These are phyloP conservation scores for Seriola quinqueradiata DNA, from an alignment of 2,113 vertebrate genomes.

Conservation along the genomic window DNA sequence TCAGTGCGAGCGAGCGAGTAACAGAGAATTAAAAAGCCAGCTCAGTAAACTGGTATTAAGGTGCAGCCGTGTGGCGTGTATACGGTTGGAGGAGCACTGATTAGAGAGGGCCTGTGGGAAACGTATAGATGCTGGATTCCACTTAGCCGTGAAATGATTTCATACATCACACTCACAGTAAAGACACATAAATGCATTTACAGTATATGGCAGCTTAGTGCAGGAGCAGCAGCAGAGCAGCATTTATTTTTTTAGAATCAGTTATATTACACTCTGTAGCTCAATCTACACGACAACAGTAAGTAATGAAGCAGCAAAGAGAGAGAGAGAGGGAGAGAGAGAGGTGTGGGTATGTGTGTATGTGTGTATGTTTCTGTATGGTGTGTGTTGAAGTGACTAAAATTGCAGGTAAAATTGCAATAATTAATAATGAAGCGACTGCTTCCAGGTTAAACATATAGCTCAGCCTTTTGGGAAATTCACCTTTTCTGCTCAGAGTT, in stretches of 20 bases:
- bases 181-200: constrained; percentile 60
- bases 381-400: too few relatives aligned
- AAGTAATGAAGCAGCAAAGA: constrained; percentile 10
- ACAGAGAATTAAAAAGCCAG: constrained; percentile 69
- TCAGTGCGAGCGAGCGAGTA: constrained; percentile 37
- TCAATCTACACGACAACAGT: constrained; percentile 5
- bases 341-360: not conserved
- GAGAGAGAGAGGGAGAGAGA: too few relatives aligned
- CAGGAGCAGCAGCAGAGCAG: not conserved
- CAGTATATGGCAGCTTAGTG: constrained; percentile 43
- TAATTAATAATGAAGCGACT: too few relatives aligned
- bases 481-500: not conserved
- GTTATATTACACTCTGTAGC: constrained; percentile 18
- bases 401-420: too few relatives aligned
- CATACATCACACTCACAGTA: constrained; percentile 66
- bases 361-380: too few relatives aligned
- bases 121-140: constrained; percentile 63
- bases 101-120: constrained; percentile 73
- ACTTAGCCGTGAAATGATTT: constrained; percentile 76
- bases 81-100: constrained; percentile 75
- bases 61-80: constrained; percentile 71
- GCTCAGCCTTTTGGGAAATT: too few relatives aligned
- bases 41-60: constrained; percentile 76
- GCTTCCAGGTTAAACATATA: too few relatives aligned
- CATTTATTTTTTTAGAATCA: constrained; percentile 7